These are phyloP conservation scores for Dolichomitus sp. DNA, from an alignment of 2,888 invertebrate genomes.

Conservation along the genomic window DNA sequence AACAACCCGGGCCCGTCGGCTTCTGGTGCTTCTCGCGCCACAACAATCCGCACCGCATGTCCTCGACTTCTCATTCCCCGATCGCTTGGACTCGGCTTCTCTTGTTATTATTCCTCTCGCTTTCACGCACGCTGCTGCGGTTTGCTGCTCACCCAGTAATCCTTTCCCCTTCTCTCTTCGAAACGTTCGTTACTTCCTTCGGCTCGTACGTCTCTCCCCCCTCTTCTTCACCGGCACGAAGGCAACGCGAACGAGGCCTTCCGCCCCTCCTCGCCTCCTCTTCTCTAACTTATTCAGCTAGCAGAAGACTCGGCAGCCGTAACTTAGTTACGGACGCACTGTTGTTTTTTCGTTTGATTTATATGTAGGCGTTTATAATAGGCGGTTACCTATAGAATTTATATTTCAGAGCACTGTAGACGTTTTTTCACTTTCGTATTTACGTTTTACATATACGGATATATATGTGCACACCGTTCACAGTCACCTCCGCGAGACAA, in stretches of 20 bases:
- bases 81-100: slow-evolving; percentile 9
- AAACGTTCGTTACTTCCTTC: slow-evolving; percentile 2
- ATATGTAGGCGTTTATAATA: neutral
- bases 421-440: slow-evolving; percentile 26
- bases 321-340: neutral
- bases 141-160: neutral
- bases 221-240: slow-evolving; percentile 1
- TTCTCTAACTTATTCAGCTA: neutral
- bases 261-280: neutral
- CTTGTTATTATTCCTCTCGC: slow-evolving; percentile 37
- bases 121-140: neutral
- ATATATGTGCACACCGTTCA: neutral
- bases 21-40: slow-evolving; percentile 35
- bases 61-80: slow-evolving; percentile 29
- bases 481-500: slow-evolving; percentile 36
- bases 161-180: slow-evolving; percentile 41
- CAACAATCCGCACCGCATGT: slow-evolving; percentile 44
- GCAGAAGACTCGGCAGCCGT: neutral
- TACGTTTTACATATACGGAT: neutral
- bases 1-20: slow-evolving; percentile 76
- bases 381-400: neutral
- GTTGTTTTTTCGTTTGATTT: slow-evolving; percentile 15
- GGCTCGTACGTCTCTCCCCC: slow-evolving; percentile 19
- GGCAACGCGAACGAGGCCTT: slow-evolving; percentile 5
- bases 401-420: neutral